Base-by-base conservation (phyloP, 2,797 vertebrate species). In the Lates japonicus region DNA sequence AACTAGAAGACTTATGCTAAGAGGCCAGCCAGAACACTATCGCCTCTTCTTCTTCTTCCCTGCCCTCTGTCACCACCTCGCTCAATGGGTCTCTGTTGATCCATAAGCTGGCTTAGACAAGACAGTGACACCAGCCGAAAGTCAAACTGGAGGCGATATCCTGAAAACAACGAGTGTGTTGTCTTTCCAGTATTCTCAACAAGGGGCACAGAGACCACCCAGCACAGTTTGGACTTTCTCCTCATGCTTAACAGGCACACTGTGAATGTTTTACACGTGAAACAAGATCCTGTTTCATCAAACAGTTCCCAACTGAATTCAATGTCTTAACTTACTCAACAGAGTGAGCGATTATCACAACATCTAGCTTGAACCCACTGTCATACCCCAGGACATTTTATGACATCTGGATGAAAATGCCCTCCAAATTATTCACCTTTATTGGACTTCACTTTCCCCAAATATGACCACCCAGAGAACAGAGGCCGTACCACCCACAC, bases 401-500 rank as follows among this genome's bases (percentile, higher is more conserved):
- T 82, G 80, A 88, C 87, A 88, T 90, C 90, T 94, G 85, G 74
- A 83, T 85, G 64, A 84, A 89, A 90, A 87, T 84, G 74, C 73
- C 72, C 82, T 88, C 67, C 72, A 93, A 90, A 89, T 89, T 87
- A 87, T 83, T 82, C 84, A 85, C 84, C 84, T 93, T 91, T 91
- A 92, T 90, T 91, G 87, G 91, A 92, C 88, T 91, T 88, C 81
- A 78, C 79, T 74, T 91, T 88, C 90, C 84, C 80, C 80, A 91
- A 91, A 91, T 92, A 92, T 94, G 93, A 91, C 93, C 93, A 94
- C 93, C 93, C 93, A 94, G 89, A 89, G 81, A 84, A 92, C 44
- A 54, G 78, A 81, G 84, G 74, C 37, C 79, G 76, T 91, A 82
- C 90, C 91, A 92, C 93, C 91, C 92, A 94, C 91, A 44, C 81